phyloP scores from a whole-genome alignment of 2,113 vertebrate species.

The Grantiella picta region DNA sequence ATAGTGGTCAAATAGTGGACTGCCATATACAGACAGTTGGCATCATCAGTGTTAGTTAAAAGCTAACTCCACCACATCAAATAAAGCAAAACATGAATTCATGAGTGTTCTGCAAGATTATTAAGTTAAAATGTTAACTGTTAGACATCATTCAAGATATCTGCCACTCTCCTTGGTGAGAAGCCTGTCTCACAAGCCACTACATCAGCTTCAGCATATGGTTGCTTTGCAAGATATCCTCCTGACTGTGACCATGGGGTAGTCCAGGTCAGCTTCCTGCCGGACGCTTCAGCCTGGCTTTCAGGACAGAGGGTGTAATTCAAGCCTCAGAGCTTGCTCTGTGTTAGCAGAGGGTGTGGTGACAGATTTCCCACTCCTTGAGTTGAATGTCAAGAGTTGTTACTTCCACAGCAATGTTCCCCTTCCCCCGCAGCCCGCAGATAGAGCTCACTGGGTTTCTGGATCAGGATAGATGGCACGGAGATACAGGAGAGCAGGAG shows the following conservation, averaged over 20 bases:
- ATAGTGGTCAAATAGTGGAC: background rate
- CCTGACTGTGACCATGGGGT: background rate
- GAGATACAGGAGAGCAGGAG: background rate
- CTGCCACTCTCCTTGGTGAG: background rate
- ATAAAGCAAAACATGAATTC: background rate
- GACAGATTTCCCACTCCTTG: slow-evolving; percentile 8
- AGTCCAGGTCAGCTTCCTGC: background rate
- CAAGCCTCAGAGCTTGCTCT: background rate
- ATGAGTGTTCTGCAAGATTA: background rate
- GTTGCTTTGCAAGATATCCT: background rate
- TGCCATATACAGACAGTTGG: background rate
- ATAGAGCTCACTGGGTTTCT: slow-evolving; percentile 10
- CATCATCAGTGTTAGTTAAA: background rate
- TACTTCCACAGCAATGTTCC: slow-evolving; percentile 24
- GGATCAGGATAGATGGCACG: slow-evolving; percentile 4
- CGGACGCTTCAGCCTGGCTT: background rate
- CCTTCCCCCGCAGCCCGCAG: background rate
- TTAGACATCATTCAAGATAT: background rate
- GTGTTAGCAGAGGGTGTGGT: slow-evolving; percentile 3
- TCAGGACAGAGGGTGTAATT: background rate
- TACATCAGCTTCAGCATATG: background rate
- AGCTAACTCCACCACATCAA: background rate
- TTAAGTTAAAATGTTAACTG: background rate
- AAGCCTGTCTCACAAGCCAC: background rate
- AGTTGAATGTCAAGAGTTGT: slow-evolving; percentile 32